Conservation (phyloP, 2,797 vertebrate genomes). For the Lepilemur ruficaudatus region DNA sequence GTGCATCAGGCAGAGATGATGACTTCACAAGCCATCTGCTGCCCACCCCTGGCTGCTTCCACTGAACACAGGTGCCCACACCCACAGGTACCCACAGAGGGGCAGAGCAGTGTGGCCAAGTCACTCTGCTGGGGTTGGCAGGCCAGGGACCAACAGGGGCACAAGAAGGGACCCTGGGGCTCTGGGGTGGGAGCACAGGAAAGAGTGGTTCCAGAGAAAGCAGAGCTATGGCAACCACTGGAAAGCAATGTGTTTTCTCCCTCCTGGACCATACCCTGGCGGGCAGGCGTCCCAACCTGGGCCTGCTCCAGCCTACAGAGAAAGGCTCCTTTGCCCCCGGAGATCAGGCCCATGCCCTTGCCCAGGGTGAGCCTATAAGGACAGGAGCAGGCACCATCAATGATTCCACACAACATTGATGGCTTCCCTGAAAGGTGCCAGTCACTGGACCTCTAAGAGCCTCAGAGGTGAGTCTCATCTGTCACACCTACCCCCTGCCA, state of each 20-base stretch:
- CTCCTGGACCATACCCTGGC: neutral
- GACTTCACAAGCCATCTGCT: constrained; percentile 65
- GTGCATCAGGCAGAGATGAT: neutral
- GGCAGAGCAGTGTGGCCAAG: neutral
- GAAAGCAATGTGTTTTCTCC: neutral
- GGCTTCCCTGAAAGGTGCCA: neutral
- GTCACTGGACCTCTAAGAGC: neutral
- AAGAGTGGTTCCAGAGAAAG: neutral
- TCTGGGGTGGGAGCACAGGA: neutral
- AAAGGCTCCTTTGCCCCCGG: neutral
- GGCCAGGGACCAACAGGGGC: neutral
- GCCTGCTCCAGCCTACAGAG: neutral
- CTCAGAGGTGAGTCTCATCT: neutral
- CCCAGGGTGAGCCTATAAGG: neutral
- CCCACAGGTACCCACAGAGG: neutral
- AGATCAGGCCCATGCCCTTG: neutral
- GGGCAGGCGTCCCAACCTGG: neutral
- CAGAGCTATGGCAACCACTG: neutral
- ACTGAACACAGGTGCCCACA: neutral
- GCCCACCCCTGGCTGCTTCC: neutral
- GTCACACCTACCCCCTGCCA: neutral
- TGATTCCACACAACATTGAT: neutral
- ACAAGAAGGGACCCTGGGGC: neutral
- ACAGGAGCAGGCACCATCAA: neutral
- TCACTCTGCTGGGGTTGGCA: neutral